Conservation (phyloP, 2,113 vertebrate genomes). For the Silurus asotus region DNA sequence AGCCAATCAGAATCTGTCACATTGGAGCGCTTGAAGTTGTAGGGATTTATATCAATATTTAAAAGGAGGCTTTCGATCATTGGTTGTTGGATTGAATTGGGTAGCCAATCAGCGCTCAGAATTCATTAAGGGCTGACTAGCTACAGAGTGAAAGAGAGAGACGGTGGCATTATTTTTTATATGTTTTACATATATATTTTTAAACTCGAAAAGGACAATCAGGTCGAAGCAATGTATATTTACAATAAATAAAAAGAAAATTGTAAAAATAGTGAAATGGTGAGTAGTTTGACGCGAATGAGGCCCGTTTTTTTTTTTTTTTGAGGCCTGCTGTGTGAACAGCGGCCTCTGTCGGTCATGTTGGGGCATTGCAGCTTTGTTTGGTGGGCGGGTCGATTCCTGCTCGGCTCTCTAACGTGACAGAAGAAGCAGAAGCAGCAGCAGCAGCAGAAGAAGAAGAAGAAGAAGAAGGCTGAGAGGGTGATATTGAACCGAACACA, state of each 20-base stretch:
- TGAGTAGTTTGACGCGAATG: not conserved
- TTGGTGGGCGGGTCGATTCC: constrained; percentile 19
- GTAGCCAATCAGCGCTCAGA: not conserved
- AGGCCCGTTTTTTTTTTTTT: not conserved
- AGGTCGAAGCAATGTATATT: no score
- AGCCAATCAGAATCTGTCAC: no score
- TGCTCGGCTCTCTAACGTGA: constrained; percentile 48
- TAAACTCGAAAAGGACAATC: no score
- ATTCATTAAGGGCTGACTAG: not conserved
- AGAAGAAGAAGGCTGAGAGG: constrained; percentile 4
- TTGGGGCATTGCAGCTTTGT: no score
- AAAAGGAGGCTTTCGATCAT: not conserved
- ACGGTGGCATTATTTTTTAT: no score
- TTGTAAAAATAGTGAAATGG: no score
- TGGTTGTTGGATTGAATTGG: not conserved
- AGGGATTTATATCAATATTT: not conserved
- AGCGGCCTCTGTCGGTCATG: not conserved
- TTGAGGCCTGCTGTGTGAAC: not conserved
- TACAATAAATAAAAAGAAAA: no score
- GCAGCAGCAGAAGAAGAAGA: no score
- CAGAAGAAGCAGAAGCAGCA: constrained; percentile 23
- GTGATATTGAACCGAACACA: not conserved
- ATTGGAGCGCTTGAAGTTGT: no score
- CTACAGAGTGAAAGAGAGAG: no score
- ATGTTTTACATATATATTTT: no score